Evolutionary conservation across 2,797 vertebrate genomes (phyloP).

Genomic region (Rhinatrema bivittatum): DNA sequence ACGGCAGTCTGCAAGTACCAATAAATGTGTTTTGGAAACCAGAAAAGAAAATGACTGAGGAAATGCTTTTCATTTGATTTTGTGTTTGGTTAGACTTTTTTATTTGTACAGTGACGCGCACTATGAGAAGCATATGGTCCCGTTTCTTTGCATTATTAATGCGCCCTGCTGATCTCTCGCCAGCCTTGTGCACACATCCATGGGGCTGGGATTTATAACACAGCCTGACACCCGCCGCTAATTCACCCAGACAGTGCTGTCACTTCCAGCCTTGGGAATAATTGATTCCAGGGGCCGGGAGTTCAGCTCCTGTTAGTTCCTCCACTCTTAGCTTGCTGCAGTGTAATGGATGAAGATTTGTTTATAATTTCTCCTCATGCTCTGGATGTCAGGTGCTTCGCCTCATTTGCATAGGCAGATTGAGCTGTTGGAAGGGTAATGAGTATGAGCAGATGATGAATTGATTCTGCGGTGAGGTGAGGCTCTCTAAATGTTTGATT

Average conservation of each 20-base stretch:
- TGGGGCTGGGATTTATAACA: constrained; percentile 93
- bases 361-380: constrained; percentile 94
- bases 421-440: constrained; percentile 85
- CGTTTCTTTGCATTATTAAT: constrained; percentile 85
- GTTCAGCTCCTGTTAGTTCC: constrained; percentile 76
- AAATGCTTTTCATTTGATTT: constrained; percentile 64
- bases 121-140: constrained; percentile 59
- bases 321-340: constrained; percentile 67
- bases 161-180: constrained; percentile 87
- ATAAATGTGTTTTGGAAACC: constrained; percentile 45
- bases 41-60: constrained; percentile 60
- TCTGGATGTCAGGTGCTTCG: constrained; percentile 74
- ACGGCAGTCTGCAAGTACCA: constrained; percentile 19
- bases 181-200: constrained; percentile 84
- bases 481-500: constrained; percentile 99
- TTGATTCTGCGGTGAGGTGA: constrained; percentile 76
- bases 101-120: constrained; percentile 60
- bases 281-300: constrained; percentile 73
- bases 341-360: constrained; percentile 96
- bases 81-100: constrained; percentile 69
- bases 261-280: constrained; percentile 87
- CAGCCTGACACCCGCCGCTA: constrained; percentile 86
- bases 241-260: constrained; percentile 92
- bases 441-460: constrained; percentile 80
- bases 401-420: constrained; percentile 98